Evolutionary conservation across 2,888 invertebrate species (phyloP).

Genomic region (Celastrina argiolus): DNA sequence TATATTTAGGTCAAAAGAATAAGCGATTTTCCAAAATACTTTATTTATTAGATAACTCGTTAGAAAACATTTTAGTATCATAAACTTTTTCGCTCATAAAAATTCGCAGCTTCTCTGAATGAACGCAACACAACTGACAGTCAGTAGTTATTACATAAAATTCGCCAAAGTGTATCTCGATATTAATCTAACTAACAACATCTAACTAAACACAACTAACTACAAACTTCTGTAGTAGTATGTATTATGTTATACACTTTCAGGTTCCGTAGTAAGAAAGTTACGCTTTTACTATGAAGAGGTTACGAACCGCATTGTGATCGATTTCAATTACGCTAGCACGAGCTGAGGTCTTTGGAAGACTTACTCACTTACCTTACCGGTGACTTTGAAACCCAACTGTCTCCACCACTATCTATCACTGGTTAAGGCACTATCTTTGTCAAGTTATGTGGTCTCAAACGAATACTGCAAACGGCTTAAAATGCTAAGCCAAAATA

Average conservation of each 20-base stretch:
- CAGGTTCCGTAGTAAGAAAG: not conserved
- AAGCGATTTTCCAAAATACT: not conserved
- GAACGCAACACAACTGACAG: not conserved
- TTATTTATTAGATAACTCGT: no score
- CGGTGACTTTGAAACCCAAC: constrained; percentile 8
- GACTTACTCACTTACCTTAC: constrained; percentile 27
- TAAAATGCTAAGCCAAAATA: constrained; percentile 21
- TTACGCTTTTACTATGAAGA: constrained; percentile 10
- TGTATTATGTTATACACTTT: not conserved
- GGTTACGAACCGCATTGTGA: constrained; percentile 28
- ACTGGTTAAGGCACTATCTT: constrained; percentile 44
- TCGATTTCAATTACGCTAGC: constrained; percentile 28
- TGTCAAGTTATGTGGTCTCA: constrained; percentile 34
- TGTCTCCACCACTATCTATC: constrained; percentile 30
- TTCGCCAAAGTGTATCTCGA: not conserved
- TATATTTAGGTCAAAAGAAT: not conserved
- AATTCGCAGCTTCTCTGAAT: no score
- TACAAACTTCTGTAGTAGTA: not conserved
- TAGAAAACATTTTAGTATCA: not conserved
- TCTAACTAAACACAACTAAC: not conserved
- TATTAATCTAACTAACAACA: no score
- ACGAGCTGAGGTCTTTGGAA: constrained; percentile 16
- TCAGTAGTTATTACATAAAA: not conserved
- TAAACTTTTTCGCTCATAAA: not conserved
- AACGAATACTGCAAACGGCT: constrained; percentile 20